A percentile compares a stretch with the other conserved stretches of the same genome.
Conservation (phyloP, 2,888 invertebrate genomes). For the Caenorhabditis sp. region DNA sequence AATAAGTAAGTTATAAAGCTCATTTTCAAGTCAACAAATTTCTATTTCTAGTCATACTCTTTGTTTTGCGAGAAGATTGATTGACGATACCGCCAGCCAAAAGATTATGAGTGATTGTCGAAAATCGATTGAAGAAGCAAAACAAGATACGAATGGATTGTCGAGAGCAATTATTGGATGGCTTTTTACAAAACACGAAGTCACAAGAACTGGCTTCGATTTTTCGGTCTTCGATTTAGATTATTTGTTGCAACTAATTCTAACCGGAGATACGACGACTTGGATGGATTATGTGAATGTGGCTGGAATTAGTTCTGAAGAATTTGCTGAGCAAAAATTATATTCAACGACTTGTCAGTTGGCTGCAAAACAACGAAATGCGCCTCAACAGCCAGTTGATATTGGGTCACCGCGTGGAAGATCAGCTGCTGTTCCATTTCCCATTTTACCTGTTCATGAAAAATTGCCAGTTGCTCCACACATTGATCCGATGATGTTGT, state of each 20-base stretch:
- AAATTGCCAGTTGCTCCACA: constrained; percentile 47
- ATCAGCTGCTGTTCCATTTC: constrained; percentile 45
- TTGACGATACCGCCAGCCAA: constrained; percentile 29
- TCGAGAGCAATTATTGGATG: constrained; percentile 46
- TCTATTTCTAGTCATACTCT: constrained; percentile 35
- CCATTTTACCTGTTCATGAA: constrained; percentile 52
- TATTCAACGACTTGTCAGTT: constrained; percentile 48
- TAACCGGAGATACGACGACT: constrained; percentile 50
- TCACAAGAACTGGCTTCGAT: constrained; percentile 48
- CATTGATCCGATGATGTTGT: constrained; percentile 32
- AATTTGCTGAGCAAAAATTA: constrained; percentile 45
- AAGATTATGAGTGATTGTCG: constrained; percentile 21
- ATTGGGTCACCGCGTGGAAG: constrained; percentile 21
- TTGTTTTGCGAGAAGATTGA: constrained; percentile 46
- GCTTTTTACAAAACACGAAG: constrained; percentile 44
- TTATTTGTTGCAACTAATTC: constrained; percentile 63
- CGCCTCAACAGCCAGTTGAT: constrained; percentile 13
- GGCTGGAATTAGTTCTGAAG: constrained; percentile 34
- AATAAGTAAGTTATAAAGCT: constrained; percentile 13
- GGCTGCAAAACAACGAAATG: constrained; percentile 8
- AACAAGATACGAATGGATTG: constrained; percentile 31
- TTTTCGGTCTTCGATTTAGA: constrained; percentile 61
- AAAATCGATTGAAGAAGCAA: constrained; percentile 29
- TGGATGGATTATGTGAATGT: constrained; percentile 66
- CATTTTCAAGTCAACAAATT: background rate